A percentile compares a stretch with the other conserved stretches of the same genome.
These are phyloP conservation scores for Musca vetustissima DNA, from an alignment of 1,140 invertebrate genomes.

Conservation along the genomic window DNA sequence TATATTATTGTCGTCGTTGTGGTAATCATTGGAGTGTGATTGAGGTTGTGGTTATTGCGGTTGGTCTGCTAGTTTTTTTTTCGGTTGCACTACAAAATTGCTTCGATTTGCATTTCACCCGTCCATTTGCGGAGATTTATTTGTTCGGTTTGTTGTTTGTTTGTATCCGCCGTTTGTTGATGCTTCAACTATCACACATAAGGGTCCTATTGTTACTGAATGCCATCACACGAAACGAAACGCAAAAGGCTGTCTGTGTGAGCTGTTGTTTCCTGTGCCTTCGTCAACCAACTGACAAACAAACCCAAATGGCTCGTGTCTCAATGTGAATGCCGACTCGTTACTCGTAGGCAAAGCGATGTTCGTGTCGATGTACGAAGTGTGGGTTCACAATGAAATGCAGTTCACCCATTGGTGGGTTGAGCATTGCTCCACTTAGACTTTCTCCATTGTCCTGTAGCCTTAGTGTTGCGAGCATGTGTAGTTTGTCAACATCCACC, in stretches of 20 bases:
- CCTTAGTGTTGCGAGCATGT: slow-evolving; percentile 11
- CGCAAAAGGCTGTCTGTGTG: neutral
- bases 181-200: slow-evolving; percentile 18
- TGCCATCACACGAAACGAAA: slow-evolving; percentile 17
- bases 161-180: slow-evolving; percentile 17
- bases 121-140: slow-evolving; percentile 4
- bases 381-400: neutral
- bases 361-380: neutral
- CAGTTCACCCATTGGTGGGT: slow-evolving; percentile 28
- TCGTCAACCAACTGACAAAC: neutral
- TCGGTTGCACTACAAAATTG: too few species aligned
- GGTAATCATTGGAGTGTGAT: too few species aligned
- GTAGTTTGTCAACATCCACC: slow-evolving; percentile 23
- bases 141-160: slow-evolving; percentile 8
- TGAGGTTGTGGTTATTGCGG: too few species aligned
- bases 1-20: too few species aligned
- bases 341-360: neutral
- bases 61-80: too few species aligned
- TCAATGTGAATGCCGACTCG: neutral
- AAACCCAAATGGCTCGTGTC: neutral
- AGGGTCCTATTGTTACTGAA: slow-evolving; percentile 29
- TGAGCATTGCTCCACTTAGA: neutral
- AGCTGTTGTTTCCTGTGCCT: slow-evolving; percentile 12
- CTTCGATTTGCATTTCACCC: neutral
- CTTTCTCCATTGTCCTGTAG: neutral